phyloP scores from a whole-genome alignment of 2,888 invertebrate species.

The Orthonychiurus folsomi region DNA sequence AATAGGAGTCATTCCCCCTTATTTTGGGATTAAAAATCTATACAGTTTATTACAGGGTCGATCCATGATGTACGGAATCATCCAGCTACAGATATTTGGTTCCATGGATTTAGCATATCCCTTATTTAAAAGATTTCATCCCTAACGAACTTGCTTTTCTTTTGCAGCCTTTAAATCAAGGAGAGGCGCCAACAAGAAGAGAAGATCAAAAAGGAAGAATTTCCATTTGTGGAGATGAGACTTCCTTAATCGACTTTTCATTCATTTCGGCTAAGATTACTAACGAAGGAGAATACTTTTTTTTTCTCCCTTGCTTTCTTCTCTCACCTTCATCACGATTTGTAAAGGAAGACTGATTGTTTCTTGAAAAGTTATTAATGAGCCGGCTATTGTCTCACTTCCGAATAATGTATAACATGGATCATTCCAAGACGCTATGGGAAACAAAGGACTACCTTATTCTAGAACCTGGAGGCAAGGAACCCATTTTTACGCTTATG shows the following conservation, averaged over 20 bases:
- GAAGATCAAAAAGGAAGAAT: constrained; percentile 6
- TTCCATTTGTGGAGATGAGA: not conserved
- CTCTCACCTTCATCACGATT: constrained; percentile 10
- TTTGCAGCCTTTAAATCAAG: too few relatives aligned
- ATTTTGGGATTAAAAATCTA: too few relatives aligned
- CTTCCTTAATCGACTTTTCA: constrained; percentile 4
- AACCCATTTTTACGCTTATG: not conserved
- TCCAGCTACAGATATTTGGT: too few relatives aligned
- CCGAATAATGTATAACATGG: constrained; percentile 17
- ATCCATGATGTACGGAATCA: too few relatives aligned
- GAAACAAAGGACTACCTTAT: not conserved
- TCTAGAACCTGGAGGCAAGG: not conserved
- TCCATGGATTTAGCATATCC: too few relatives aligned
- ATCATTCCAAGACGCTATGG: not conserved
- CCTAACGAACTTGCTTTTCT: too few relatives aligned
- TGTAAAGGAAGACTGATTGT: constrained; percentile 19
- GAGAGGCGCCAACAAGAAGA: constrained; percentile 17
- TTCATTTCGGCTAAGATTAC: not conserved
- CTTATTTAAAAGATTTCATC: too few relatives aligned
- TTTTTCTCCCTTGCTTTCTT: not conserved
- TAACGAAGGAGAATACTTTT: constrained; percentile 8
- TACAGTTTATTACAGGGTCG: too few relatives aligned
- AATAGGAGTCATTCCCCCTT: too few relatives aligned
- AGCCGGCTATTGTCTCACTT: constrained; percentile 23
- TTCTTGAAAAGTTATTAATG: constrained; percentile 25